Evolutionary conservation across 2,113 vertebrate species (phyloP).

Genomic region (Corapipo altera): DNA sequence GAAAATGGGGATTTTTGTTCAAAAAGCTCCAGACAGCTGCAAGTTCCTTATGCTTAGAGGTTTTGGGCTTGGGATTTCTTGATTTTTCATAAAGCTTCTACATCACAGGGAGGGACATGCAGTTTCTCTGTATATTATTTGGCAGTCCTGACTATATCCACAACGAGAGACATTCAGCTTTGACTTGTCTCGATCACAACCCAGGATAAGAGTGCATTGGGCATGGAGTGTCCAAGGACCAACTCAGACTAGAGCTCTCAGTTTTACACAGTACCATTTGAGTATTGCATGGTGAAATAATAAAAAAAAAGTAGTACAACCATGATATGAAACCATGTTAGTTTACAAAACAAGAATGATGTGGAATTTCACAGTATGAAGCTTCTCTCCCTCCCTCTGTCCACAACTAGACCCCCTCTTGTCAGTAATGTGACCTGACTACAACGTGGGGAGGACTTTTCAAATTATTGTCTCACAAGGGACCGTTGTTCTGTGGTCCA

Average conservation of each 20-base stretch:
- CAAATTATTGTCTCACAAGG: not conserved
- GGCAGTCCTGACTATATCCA: not conserved
- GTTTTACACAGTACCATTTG: not conserved
- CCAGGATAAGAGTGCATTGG: not conserved
- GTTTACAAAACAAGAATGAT: not conserved
- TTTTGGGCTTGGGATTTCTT: not conserved
- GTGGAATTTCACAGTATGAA: not conserved
- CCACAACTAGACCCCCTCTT: not conserved
- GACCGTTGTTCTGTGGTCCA: not conserved
- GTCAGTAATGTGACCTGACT: not conserved
- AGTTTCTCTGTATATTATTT: not conserved
- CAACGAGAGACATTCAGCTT: not conserved
- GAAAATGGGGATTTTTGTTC: not conserved
- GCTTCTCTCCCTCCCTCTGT: not conserved
- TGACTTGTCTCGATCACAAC: not conserved
- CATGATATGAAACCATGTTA: not conserved
- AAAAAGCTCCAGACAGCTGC: not conserved
- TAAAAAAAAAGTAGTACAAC: not conserved
- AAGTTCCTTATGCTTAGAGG: not conserved
- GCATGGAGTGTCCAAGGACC: not conserved
- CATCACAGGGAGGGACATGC: not conserved
- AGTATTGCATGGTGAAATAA: not conserved
- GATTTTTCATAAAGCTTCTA: not conserved
- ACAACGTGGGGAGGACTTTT: accelerated
- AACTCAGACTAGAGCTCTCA: not conserved